Evolutionary conservation across 2,113 vertebrate species (phyloP), one percentile per base, ranked within the genome.

Genomic region (Sciurus niger): DNA sequence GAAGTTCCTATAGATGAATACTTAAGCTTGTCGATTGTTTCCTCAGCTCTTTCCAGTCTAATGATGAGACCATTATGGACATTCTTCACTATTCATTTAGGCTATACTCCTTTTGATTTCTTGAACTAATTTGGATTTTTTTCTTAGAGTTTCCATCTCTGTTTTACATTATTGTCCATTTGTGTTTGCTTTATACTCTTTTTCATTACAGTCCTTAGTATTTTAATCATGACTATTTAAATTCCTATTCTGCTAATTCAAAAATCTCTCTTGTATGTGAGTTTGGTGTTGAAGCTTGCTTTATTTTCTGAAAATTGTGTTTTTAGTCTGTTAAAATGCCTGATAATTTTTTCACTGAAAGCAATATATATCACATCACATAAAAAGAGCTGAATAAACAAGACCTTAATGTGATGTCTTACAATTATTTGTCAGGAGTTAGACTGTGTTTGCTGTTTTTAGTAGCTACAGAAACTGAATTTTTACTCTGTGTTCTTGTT

Each of bases 331-430:
- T 55, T 89, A 60, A 46, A 28, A 65, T 51, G 24, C 1, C 40
- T 24, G 37, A 8, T 32, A 40, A 28, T 37, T 53, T 48, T 87
- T 83, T 85, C 73, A 20, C 24, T 70, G 25, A 93, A 95, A 55
- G 70, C 22, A 60, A 48, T 24, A 83, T 88, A 20, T 87, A 25
- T 72, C 77, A 83, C 34, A 65, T 28, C 8, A 58, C 53, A 28
- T 84, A 91, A 73, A 88, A 73, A 8, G 9, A 77, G 77, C 37
- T 37, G 43, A 90, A 34, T 32, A 87, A 95, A 63, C 51, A 83
- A 2, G 14, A 24, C 40, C 55, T 87, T 67, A 72, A 28, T n/a
- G 6, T 65, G 46, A 84, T 34, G 9, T 55, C n/a, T 88, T 40
- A 40, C 46, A 43, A 37, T 91, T 72, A 78, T 46, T 74, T 74